phyloP scores from a whole-genome alignment of 2,113 vertebrate species.

The Mobula hypostoma region DNA sequence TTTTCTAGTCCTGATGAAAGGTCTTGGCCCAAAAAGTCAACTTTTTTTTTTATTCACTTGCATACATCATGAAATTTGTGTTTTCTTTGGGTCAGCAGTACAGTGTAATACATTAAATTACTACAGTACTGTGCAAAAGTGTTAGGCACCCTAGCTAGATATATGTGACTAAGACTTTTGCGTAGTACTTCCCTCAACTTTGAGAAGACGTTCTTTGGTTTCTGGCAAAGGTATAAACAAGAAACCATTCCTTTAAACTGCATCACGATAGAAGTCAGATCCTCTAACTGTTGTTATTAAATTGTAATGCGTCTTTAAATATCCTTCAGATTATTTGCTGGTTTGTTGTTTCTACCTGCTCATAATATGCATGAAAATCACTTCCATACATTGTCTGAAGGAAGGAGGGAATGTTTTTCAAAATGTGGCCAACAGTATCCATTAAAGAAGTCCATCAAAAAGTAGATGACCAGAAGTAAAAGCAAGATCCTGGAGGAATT shows the following conservation, averaged over 20 bases:
- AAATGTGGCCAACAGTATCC: not conserved
- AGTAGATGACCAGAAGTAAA: not conserved
- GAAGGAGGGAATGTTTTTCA: not conserved
- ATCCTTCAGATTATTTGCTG: not conserved
- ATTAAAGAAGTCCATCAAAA: not conserved
- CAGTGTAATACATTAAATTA: too few relatives aligned
- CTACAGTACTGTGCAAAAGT: too few relatives aligned
- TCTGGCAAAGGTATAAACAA: not conserved
- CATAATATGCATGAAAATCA: too few relatives aligned
- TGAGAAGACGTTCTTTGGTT: not conserved
- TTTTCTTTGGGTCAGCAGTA: too few relatives aligned
- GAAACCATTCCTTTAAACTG: not conserved
- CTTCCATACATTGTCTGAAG: not conserved
- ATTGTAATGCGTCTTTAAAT: not conserved
- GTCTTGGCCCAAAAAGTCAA: too few relatives aligned
- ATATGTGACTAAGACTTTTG: too few relatives aligned
- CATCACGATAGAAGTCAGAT: not conserved
- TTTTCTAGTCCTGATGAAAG: too few relatives aligned
- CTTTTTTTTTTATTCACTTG: too few relatives aligned
- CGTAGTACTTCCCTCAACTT: not conserved
- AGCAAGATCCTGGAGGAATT: too few relatives aligned
- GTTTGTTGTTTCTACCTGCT: not conserved
- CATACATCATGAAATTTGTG: too few relatives aligned
- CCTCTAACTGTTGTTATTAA: not conserved
- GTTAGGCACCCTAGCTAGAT: too few relatives aligned